Evolutionary conservation across 2,888 invertebrate species (phyloP), one percentile per base, ranked within the genome.

Genomic region (Hyles lineata): DNA sequence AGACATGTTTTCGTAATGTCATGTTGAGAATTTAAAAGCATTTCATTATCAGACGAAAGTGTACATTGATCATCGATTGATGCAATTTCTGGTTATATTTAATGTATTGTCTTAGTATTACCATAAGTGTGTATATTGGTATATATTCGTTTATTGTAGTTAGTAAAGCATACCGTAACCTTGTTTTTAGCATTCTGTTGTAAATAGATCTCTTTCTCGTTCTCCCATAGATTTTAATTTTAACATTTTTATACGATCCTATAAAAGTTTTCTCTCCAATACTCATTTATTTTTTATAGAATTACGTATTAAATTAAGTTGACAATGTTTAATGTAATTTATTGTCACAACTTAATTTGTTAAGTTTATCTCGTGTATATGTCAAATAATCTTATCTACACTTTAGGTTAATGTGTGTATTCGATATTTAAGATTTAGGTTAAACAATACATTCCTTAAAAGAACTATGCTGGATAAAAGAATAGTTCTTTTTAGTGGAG

Each of bases 301-400:
- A 76, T 77, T 79, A 75, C 62, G 70, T 72, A 76, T 71, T 58
- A 52, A 70, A 67, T 72, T 76, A 73, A 74, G 75, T 78, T 79
- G 85, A 84, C 83, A 83, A 83, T 85, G 74, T 83, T 80, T 75
- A 82, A 79, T 78, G 70, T 83, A 82, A 85, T 78, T 85, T 85
- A 84, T 83, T 84, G 83, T 83, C 85, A 82, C 84, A 85, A 80
- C 71, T 76, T 74, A 81, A 79, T 77, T 77, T 71, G 74, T 79
- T 78, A 73, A 75, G 75, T 75, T 76, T 50, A n/a, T 67, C 15
- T 23, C 50, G 76, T 78, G 76, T 80, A 79, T 77, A 82, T 78
- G 72, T 77, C 52, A 72, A 74, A 74, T 74, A 71, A 72, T 61
- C 70, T 75, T 71, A 72, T 76, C 69, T 77, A 80, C 77, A 78